Conservation (phyloP, 2,113 vertebrate genomes). For the Archilochus colubris region DNA sequence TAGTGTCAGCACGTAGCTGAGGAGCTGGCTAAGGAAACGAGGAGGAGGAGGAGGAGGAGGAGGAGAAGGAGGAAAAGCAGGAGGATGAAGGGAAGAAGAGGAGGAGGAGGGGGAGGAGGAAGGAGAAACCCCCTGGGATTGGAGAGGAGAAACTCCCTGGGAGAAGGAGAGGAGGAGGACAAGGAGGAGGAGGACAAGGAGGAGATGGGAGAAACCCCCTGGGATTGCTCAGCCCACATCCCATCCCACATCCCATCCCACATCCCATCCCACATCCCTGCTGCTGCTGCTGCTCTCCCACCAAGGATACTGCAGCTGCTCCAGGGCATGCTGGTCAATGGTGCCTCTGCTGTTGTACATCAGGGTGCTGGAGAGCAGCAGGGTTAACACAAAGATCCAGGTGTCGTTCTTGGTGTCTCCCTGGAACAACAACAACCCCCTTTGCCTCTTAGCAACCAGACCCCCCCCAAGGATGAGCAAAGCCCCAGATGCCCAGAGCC, state of each 20-base stretch:
- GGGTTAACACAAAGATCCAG: constrained; percentile 64
- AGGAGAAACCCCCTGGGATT: too few species aligned
- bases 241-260: neutral
- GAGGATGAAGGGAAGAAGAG: neutral
- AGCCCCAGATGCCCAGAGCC: neutral
- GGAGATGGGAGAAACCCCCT: too few species aligned
- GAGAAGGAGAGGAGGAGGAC: too few species aligned
- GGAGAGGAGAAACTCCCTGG: too few species aligned
- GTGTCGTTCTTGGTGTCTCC: constrained; percentile 56
- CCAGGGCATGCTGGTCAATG: constrained; percentile 63
- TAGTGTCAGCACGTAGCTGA: constrained; percentile 61
- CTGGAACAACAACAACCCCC: neutral
- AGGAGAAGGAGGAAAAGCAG: too few species aligned
- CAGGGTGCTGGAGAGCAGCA: constrained; percentile 67
- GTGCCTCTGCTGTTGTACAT: constrained; percentile 67
- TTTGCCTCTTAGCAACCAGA: too few species aligned
- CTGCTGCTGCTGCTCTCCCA: neutral
- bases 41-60: too few species aligned
- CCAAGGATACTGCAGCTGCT: constrained; percentile 70
- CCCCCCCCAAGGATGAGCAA: neutral
- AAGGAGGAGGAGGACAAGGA: too few species aligned
- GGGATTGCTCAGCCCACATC: too few species aligned
- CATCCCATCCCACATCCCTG: too few species aligned
- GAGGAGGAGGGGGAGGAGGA: too few species aligned
- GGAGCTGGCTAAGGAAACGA: neutral